These are phyloP conservation scores for Patella vulgata DNA, from an alignment of 1,140 invertebrate genomes.

Conservation along the genomic window DNA sequence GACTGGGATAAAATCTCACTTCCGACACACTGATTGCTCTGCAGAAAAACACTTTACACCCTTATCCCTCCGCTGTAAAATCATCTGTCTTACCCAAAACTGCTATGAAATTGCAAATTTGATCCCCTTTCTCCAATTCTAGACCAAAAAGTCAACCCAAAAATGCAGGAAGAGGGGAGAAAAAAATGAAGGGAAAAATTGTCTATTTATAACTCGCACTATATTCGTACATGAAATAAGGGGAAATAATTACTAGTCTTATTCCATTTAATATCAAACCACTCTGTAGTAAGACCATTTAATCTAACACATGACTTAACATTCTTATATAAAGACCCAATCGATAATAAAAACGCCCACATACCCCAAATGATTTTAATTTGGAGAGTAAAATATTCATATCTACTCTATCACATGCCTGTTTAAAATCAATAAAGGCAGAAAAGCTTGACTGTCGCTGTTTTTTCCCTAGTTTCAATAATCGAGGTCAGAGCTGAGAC, in stretches of 20 bases:
- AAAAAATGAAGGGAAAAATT: background rate
- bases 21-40: background rate
- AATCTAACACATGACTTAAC: background rate
- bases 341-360: constrained; percentile 3
- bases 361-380: background rate
- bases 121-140: too few species aligned
- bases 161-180: too few species aligned
- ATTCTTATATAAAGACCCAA: constrained; percentile 9
- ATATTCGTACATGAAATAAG: constrained; percentile 17
- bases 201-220: constrained; percentile 5
- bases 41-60: too few species aligned
- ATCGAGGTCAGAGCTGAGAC: constrained; percentile 10
- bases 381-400: background rate
- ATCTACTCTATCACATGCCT: constrained; percentile 11
- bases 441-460: constrained; percentile 7
- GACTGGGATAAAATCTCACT: background rate
- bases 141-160: too few species aligned
- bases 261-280: constrained; percentile 10
- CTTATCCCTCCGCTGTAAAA: too few species aligned
- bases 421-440: constrained; percentile 17
- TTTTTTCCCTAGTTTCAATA: constrained; percentile 11
- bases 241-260: constrained; percentile 16
- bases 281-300: constrained; percentile 7
- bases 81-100: too few species aligned
- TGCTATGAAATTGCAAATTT: too few species aligned